Evolutionary conservation across 1,140 invertebrate genomes (phyloP).

Genomic region (Philaenus spumarius): DNA sequence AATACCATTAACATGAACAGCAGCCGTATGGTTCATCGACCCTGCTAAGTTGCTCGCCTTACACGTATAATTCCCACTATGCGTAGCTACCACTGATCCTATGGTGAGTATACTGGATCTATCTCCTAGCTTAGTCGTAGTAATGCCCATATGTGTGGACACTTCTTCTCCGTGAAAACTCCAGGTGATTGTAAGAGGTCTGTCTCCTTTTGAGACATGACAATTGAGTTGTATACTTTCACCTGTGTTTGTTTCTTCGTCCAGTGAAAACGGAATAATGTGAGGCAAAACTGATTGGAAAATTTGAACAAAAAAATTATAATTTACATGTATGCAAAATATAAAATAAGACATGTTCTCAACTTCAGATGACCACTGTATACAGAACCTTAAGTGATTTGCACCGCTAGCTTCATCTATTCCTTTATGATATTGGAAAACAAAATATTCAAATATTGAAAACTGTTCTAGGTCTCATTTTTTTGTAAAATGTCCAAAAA

Average conservation of each 20-base stretch:
- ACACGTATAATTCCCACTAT: constrained; percentile 72
- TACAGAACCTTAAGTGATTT: no score
- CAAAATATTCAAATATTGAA: no score
- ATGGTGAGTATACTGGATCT: constrained; percentile 46
- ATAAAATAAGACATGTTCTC: no score
- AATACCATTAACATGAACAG: constrained; percentile 44
- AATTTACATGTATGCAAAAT: no score
- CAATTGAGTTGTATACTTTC: constrained; percentile 60
- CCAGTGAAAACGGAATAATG: constrained; percentile 36
- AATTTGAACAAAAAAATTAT: no score
- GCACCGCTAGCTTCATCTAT: no score
- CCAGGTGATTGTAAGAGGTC: constrained; percentile 72
- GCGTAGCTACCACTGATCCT: constrained; percentile 44
- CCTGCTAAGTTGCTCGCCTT: constrained; percentile 52
- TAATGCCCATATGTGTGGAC: constrained; percentile 33
- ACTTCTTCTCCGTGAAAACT: constrained; percentile 44
- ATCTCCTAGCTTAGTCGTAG: constrained; percentile 50
- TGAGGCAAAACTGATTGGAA: constrained; percentile 32
- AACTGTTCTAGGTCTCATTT: no score
- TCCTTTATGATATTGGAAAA: no score
- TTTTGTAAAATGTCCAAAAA: no score
- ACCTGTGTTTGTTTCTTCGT: constrained; percentile 49
- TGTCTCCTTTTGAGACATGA: constrained; percentile 78
- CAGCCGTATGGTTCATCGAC: constrained; percentile 43
- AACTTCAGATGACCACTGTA: no score